phyloP scores from a whole-genome alignment of 2,888 invertebrate species.

The Oasisia sp. region DNA sequence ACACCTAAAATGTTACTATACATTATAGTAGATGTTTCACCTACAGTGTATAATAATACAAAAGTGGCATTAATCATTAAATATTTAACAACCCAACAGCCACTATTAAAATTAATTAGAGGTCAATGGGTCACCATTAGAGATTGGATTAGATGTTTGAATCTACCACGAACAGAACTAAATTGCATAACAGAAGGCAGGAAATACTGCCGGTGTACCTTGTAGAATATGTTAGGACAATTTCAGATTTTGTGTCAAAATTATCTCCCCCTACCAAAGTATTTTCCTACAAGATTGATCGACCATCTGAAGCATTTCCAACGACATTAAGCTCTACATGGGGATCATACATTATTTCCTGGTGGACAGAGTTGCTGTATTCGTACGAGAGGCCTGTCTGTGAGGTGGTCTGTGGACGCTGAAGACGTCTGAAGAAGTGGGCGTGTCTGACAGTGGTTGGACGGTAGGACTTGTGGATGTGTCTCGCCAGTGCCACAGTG shows the following conservation, averaged over 20 bases:
- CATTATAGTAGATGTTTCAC: not conserved
- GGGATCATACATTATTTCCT: not conserved
- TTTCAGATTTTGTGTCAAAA: not conserved
- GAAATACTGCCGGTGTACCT: not conserved
- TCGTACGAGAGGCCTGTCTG: not conserved
- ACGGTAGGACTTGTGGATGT: slow-evolving; percentile 30
- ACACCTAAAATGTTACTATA: not conserved
- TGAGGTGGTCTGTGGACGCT: not conserved
- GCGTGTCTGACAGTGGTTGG: slow-evolving; percentile 21
- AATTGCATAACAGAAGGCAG: not conserved
- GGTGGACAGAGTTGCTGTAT: not conserved
- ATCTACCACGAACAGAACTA: not conserved
- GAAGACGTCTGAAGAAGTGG: slow-evolving; percentile 26
- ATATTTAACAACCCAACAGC: not conserved
- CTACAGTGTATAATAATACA: not conserved
- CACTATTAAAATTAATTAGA: not conserved
- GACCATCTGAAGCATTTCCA: not conserved
- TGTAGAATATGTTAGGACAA: not conserved
- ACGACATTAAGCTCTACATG: not conserved
- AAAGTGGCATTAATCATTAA: not conserved
- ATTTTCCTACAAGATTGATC: not conserved
- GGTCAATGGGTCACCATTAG: not conserved
- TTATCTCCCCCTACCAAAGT: not conserved
- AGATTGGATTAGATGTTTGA: not conserved
- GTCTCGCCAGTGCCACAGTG: slow-evolving; percentile 25